Evolutionary conservation across 2,113 vertebrate species (phyloP).

Genomic region (Tetrao urogallus): DNA sequence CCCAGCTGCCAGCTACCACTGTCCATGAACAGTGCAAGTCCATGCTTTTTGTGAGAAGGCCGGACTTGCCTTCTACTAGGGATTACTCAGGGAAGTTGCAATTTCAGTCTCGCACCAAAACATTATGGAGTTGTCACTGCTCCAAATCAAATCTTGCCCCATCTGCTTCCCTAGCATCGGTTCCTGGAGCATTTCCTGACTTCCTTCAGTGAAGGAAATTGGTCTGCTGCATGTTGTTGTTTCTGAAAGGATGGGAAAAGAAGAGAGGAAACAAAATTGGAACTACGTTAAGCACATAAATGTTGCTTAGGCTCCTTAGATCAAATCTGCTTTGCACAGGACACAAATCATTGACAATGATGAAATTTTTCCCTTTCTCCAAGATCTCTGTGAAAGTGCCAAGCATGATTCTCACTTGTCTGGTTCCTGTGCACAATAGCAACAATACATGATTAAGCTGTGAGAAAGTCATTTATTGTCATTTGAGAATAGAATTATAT

Average conservation of each 20-base stretch:
- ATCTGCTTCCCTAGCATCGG: constrained; percentile 61
- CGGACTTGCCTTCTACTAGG: background rate
- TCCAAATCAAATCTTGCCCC: constrained; percentile 58
- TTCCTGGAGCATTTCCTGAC: constrained; percentile 40
- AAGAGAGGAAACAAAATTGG: constrained; percentile 1
- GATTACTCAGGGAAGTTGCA: background rate
- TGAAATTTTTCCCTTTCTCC: background rate
- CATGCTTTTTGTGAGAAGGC: background rate
- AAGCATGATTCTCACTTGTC: constrained; percentile 12
- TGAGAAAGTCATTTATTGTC: background rate
- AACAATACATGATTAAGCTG: background rate
- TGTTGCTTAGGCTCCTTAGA: background rate
- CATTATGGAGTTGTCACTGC: constrained; percentile 26
- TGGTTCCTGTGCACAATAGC: background rate
- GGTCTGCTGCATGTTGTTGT: background rate
- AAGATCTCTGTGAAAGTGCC: background rate
- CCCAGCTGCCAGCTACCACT: background rate
- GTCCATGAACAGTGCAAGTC: rapidly evolving
- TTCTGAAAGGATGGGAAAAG: background rate
- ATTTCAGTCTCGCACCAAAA: background rate
- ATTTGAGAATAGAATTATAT: background rate
- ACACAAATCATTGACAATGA: background rate
- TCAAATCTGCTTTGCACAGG: constrained; percentile 12
- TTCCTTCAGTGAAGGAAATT: constrained; percentile 52
- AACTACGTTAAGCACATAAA: background rate